Conservation (phyloP, 2,113 vertebrate species). For the Cardinalis cardinalis region DNA sequence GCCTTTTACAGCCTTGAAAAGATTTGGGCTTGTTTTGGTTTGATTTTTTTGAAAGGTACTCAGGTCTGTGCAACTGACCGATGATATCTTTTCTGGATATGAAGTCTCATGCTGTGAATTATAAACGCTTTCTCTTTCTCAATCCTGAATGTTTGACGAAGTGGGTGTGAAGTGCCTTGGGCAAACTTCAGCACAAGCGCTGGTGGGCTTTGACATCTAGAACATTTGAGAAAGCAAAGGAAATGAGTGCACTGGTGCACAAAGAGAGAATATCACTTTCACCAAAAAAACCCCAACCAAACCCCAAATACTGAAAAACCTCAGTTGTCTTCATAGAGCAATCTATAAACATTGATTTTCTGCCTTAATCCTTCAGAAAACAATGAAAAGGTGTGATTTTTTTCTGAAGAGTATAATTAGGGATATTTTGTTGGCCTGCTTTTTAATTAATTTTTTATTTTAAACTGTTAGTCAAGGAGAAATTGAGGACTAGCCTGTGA, state of each 20-base stretch:
- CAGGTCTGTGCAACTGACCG: neutral
- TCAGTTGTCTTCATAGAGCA: neutral
- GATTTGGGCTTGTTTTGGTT: neutral
- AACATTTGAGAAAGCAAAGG: neutral
- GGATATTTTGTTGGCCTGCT: neutral
- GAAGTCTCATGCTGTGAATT: conserved; percentile 30
- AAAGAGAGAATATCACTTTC: neutral
- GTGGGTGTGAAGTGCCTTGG: conserved; percentile 16
- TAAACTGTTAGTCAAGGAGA: neutral
- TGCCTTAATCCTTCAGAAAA: neutral
- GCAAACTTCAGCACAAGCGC: neutral
- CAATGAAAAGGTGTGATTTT: neutral
- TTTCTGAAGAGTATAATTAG: neutral
- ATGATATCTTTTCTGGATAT: conserved; percentile 9
- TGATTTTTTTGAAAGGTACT: neutral
- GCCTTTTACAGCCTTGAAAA: neutral
- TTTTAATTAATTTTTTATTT: conserved; percentile 8
- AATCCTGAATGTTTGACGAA: neutral
- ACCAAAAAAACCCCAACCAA: neutral
- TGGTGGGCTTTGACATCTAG: conserved; percentile 21
- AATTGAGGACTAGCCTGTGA: neutral
- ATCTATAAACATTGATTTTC: neutral
- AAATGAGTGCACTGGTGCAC: neutral
- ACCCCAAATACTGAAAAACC: neutral
- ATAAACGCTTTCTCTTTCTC: neutral